Evolutionary conservation across 2,888 invertebrate genomes (phyloP).

Genomic region (Nephrocerus scutellatus): DNA sequence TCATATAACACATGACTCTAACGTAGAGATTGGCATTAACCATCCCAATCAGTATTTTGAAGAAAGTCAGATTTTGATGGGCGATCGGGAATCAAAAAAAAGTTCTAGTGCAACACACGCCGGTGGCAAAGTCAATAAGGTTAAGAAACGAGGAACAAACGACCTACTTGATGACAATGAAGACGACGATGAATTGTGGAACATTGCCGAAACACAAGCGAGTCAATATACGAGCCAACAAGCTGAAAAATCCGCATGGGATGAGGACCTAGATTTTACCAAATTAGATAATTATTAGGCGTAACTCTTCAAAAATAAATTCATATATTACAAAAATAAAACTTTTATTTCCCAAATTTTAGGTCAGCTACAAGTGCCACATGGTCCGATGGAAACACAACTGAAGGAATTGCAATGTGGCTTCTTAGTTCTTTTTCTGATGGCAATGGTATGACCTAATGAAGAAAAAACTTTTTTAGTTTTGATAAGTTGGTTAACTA

Average conservation of each 20-base stretch:
- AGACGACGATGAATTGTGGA: slow-evolving; percentile 46
- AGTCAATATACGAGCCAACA: slow-evolving; percentile 32
- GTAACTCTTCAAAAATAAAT: too few species aligned
- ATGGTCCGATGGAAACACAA: slow-evolving; percentile 91
- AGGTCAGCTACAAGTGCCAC: slow-evolving; percentile 81
- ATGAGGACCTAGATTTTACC: slow-evolving; percentile 42
- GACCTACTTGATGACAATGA: slow-evolving; percentile 31
- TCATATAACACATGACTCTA: slow-evolving; percentile 61
- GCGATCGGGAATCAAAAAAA: slow-evolving; percentile 32
- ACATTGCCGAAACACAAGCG: slow-evolving; percentile 40
- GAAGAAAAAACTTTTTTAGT: slow-evolving; percentile 19
- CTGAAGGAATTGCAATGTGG: slow-evolving; percentile 76
- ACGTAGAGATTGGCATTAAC: slow-evolving; percentile 62
- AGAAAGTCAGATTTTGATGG: slow-evolving; percentile 61
- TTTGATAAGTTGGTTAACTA: slow-evolving; percentile 9
- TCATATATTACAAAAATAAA: too few species aligned
- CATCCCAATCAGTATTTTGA: slow-evolving; percentile 92
- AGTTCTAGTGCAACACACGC: too few species aligned
- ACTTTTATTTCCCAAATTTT: too few species aligned
- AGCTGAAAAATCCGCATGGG: slow-evolving; percentile 35
- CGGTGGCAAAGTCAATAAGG: slow-evolving; percentile 15
- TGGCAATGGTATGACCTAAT: slow-evolving; percentile 73
- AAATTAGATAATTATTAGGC: slow-evolving; percentile 29
- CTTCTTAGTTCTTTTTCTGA: slow-evolving; percentile 65
- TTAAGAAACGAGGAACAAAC: slow-evolving; percentile 25